Base-by-base conservation (phyloP, 2,113 vertebrate genomes). In the Scophthalmus maximus region DNA sequence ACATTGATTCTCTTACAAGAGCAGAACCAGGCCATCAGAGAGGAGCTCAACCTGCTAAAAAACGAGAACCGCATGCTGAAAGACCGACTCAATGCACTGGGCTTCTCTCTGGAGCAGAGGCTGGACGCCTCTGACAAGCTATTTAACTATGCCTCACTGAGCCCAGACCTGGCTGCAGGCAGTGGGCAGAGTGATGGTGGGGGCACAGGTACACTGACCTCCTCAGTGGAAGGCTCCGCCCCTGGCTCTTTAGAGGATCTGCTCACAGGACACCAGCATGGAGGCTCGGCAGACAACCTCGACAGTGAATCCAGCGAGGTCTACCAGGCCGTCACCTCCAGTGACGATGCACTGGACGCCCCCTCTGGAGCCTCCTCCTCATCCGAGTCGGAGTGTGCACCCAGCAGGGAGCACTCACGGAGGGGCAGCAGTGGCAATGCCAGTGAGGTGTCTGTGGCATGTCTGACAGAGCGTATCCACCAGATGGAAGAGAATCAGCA, bases 401-500 rank as follows among this genome's bases (percentile, higher is more conserved):
- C 96, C 6, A 96, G 96, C 74, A 90, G 94, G 6, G 96, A 94
- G 55, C 93, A 95, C 32, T 96, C 95, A 0, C 93, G 96, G 8
- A 94, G 96, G 73, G 95, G 95, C 36, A 96, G 96, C 87, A 95
- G 96, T 0, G 95, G 95, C 47, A 95, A 95, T 0, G 93, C 93
- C 1, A 96, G 95, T 1, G 97, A 98, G 44, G 96, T 97, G 42
- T 98, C 97, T 0, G 95, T 98, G 4, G 96, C 97, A 10, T 97
- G 97, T 85, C 80, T 98, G 82, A 98, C 97, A 0, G 97, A 98
- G 66, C 93, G 96, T 14, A 96, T 98, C 63, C 97, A 98, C 81
- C 96, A 98, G 80, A 98, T 98, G 97, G 97, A 98, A 30, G 97
- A 98, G 93, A 97, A 96, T 75, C 97, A 98, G 17, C 97, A 98